Evolutionary conservation across 2,888 invertebrate genomes (phyloP).

Genomic region (Chrysina gloriosa): DNA sequence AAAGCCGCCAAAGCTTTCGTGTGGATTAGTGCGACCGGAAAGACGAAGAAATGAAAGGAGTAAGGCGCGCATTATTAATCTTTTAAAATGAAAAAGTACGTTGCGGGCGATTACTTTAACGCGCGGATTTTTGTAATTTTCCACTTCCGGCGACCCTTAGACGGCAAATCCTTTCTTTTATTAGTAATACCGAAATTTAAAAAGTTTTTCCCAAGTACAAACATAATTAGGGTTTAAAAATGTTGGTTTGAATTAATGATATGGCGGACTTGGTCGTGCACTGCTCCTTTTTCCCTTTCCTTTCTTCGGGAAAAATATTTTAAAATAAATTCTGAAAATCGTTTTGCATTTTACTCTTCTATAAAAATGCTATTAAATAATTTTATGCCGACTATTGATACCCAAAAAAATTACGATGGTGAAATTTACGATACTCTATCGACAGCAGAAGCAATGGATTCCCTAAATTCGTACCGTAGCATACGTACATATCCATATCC

Average conservation of each 20-base stretch:
- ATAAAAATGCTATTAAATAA: too few species aligned
- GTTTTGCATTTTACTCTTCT: too few species aligned
- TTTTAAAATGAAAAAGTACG: slow-evolving; percentile 2
- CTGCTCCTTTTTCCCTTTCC: not conserved
- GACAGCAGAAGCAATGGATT: too few species aligned
- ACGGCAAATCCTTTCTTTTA: slow-evolving; percentile 22
- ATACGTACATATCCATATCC: too few species aligned
- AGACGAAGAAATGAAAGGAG: not conserved
- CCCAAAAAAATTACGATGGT: too few species aligned
- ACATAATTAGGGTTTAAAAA: slow-evolving; percentile 13
- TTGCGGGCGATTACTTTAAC: slow-evolving; percentile 11
- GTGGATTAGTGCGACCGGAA: not conserved
- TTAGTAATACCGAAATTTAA: slow-evolving; percentile 19
- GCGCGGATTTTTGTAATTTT: slow-evolving; percentile 14
- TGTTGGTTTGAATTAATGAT: slow-evolving; percentile 7
- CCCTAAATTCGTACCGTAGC: too few species aligned
- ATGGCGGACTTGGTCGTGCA: not conserved
- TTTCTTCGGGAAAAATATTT: too few species aligned
- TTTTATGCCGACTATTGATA: too few species aligned
- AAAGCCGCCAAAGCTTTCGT: not conserved
- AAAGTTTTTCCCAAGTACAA: slow-evolving; percentile 22
- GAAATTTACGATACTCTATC: too few species aligned
- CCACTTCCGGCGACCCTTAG: slow-evolving; percentile 12
- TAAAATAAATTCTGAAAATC: too few species aligned
- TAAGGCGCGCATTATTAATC: slow-evolving; percentile 10